Conservation (phyloP, 2,888 invertebrate species). For the Dorcus hopei region DNA sequence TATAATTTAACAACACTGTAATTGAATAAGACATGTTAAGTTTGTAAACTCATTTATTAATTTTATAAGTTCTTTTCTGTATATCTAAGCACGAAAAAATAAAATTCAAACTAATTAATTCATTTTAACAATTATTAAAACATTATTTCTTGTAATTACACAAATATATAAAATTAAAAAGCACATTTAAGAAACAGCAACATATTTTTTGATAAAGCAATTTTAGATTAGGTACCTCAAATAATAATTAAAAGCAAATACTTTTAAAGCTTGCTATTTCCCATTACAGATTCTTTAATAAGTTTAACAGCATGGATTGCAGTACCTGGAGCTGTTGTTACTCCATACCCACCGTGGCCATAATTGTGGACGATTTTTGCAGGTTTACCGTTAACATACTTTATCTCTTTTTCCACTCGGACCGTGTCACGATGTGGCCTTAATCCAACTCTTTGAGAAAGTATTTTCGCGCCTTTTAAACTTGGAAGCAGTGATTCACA, state of each 20-base stretch:
- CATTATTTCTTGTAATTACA: no score
- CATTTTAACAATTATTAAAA: no score
- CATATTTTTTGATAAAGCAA: no score
- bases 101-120: no score
- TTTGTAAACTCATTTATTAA: no score
- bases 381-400: conserved; percentile 45
- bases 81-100: no score
- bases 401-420: conserved; percentile 66
- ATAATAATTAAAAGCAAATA: background rate
- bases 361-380: conserved; percentile 84
- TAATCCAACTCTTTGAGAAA: conserved; percentile 71
- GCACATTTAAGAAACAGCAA: no score
- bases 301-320: conserved; percentile 71
- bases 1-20: no score
- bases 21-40: no score
- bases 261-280: conserved; percentile 41
- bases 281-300: conserved; percentile 55
- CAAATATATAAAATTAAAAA: no score
- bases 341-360: conserved; percentile 93
- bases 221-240: no score
- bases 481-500: conserved; percentile 75
- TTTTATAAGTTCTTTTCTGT: no score
- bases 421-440: conserved; percentile 76
- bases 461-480: conserved; percentile 56
- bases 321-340: conserved; percentile 86